These are phyloP conservation scores for Pygoscelis adeliae DNA, from an alignment of 2,113 vertebrate genomes.

Conservation along the genomic window DNA sequence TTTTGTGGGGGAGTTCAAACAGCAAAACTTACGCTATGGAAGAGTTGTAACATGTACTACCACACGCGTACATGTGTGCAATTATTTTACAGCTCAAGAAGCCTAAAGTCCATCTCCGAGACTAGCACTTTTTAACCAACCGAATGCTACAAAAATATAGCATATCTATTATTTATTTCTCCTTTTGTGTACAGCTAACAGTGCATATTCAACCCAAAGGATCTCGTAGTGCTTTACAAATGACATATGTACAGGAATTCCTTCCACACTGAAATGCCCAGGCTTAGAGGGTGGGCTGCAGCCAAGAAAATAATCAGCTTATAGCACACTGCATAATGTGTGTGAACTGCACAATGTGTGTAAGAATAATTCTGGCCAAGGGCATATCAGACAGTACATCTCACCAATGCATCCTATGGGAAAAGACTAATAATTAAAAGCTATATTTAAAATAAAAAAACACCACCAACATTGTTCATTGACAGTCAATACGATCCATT, in stretches of 20 bases:
- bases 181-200: neutral
- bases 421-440: neutral
- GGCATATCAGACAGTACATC: neutral
- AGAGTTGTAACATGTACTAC: neutral
- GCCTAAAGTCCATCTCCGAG: neutral
- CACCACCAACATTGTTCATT: neutral
- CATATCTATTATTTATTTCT: neutral
- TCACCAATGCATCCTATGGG: neutral
- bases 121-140: neutral
- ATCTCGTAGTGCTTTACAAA: neutral
- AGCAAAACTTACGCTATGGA: neutral
- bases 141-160: neutral
- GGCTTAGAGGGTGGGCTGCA: neutral
- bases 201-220: neutral
- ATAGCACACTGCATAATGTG: neutral
- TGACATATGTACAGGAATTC: neutral
- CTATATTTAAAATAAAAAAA: neutral
- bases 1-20: neutral
- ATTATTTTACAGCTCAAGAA: neutral
- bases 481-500: neutral
- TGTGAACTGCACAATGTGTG: neutral
- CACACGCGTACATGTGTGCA: accelerated
- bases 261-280: neutral
- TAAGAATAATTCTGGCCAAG: slow-evolving; percentile 31
- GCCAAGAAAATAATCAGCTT: slow-evolving; percentile 44